Evolutionary conservation across 2,113 vertebrate genomes (phyloP).

Genomic region (Baryphthengus martii): DNA sequence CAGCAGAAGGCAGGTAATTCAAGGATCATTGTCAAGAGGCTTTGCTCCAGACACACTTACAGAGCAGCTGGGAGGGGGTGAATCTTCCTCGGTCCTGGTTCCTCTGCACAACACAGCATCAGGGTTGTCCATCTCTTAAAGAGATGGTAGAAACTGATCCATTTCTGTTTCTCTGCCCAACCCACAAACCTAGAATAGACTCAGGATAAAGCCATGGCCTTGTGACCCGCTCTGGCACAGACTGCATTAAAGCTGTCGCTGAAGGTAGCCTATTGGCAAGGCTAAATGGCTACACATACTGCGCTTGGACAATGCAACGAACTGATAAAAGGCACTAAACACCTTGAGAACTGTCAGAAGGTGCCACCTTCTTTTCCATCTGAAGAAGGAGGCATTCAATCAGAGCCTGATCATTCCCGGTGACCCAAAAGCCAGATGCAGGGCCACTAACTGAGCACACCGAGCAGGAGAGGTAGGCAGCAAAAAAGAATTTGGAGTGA

Average conservation of each 20-base stretch:
- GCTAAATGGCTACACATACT: neutral
- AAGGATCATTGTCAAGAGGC: neutral
- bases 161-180: neutral
- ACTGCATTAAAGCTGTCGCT: neutral
- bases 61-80: neutral
- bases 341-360: neutral
- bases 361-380: neutral
- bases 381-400: neutral
- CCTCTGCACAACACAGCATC: neutral
- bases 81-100: neutral
- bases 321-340: neutral
- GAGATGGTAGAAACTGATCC: neutral
- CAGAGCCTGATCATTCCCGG: neutral
- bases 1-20: neutral
- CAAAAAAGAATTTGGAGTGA: constrained; percentile 15
- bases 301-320: neutral
- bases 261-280: neutral
- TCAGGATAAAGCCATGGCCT: neutral
- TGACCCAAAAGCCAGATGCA: neutral
- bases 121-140: neutral
- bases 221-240: neutral
- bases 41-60: neutral
- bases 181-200: neutral
- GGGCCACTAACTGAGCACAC: neutral
- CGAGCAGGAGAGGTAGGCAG: neutral